phyloP scores from a whole-genome alignment of 2,113 vertebrate genomes.

The Podilymbus podiceps region DNA sequence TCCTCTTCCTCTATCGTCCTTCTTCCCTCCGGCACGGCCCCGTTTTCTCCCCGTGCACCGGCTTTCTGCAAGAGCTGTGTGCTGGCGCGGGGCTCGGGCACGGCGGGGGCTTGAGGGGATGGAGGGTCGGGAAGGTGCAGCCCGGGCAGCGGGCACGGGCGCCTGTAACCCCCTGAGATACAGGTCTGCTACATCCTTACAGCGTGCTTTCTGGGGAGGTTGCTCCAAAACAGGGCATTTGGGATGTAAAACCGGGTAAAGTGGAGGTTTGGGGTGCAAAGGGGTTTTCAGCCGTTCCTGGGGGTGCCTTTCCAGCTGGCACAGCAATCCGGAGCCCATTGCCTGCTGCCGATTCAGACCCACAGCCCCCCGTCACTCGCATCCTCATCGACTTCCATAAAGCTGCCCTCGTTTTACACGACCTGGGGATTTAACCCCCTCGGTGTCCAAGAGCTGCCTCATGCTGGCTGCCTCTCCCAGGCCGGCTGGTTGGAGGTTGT shows the following conservation, averaged over 20 bases:
- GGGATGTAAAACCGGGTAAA: neutral
- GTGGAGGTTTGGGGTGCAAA: neutral
- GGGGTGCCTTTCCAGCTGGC: neutral
- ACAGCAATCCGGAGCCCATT: fast-evolving
- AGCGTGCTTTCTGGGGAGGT: too few species aligned
- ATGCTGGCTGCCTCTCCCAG: neutral
- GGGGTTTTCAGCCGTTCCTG: fast-evolving
- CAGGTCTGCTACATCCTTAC: fast-evolving
- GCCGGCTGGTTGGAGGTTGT: fast-evolving
- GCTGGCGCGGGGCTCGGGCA: fast-evolving
- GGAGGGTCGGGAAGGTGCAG: neutral
- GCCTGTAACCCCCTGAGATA: fast-evolving
- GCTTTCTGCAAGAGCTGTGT: neutral
- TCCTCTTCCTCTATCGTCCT: neutral
- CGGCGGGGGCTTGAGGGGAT: fast-evolving
- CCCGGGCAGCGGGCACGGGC: fast-evolving
- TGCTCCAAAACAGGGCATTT: fast-evolving
- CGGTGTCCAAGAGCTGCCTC: fast-evolving
- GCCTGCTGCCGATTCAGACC: neutral
- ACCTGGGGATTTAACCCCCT: neutral
- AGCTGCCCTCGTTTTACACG: neutral
- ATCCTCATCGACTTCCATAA: neutral
- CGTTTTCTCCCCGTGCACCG: fast-evolving
- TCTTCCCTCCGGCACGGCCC: fast-evolving
- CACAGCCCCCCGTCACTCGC: fast-evolving